These are phyloP conservation scores for Eueides isabella DNA, from an alignment of 1,140 invertebrate genomes.

Conservation along the genomic window DNA sequence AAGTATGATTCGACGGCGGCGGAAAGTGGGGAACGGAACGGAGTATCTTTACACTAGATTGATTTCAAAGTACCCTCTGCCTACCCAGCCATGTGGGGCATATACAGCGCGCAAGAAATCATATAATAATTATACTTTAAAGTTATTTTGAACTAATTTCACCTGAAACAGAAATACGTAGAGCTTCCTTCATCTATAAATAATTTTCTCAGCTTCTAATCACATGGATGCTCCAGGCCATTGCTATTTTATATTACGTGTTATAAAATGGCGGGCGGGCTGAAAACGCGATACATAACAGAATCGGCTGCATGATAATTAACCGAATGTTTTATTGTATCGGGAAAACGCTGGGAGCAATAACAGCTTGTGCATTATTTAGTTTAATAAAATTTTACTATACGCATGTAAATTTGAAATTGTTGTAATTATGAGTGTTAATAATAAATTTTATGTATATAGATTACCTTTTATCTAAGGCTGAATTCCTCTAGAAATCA, in stretches of 20 bases:
- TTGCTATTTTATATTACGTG: slow-evolving; percentile 28
- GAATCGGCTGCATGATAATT: slow-evolving; percentile 47
- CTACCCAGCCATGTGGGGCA: no score
- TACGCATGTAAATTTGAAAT: not conserved
- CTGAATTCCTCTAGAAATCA: no score
- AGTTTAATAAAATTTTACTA: slow-evolving; percentile 17
- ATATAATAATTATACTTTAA: not conserved
- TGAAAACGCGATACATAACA: slow-evolving; percentile 40
- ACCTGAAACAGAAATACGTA: not conserved
- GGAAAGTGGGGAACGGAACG: no score
- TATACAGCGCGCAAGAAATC: no score
- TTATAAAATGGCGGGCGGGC: slow-evolving; percentile 40
- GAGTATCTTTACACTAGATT: no score
- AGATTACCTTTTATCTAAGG: no score
- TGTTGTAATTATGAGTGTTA: no score
- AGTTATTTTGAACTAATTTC: not conserved
- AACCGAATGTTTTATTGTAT: slow-evolving; percentile 48
- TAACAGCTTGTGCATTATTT: slow-evolving; percentile 33
- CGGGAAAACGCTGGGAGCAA: slow-evolving; percentile 40
- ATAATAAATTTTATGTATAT: no score
- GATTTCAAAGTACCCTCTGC: no score
- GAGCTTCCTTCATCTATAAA: slow-evolving; percentile 24
- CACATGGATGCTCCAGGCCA: slow-evolving; percentile 41
- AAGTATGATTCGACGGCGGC: slow-evolving; percentile 38
- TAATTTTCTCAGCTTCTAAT: slow-evolving; percentile 36